Conservation (phyloP, 2,888 invertebrate genomes). For the Odontocolon sp. region DNA sequence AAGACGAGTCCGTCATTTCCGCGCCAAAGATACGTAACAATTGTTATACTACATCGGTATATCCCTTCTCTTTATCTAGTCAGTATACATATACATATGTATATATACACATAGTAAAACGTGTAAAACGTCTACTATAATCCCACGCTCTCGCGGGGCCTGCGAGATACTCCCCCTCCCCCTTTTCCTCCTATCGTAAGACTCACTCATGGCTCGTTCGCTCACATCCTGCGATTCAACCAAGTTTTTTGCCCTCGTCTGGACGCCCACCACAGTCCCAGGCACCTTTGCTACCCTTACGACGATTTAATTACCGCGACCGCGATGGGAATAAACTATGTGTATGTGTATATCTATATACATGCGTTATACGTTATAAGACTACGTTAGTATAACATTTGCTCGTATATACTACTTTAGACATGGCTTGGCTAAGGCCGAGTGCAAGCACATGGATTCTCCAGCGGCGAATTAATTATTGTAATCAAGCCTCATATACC, state of each 20-base stretch:
- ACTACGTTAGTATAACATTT: not conserved
- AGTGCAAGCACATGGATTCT: constrained; percentile 45
- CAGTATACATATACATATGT: not conserved
- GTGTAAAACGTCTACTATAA: no score
- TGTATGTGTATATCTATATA: constrained; percentile 3
- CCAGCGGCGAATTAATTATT: constrained; percentile 60
- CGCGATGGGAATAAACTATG: constrained; percentile 49
- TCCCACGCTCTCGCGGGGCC: constrained; percentile 38
- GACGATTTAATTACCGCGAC: constrained; percentile 57
- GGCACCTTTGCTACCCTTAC: constrained; percentile 41
- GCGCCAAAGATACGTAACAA: constrained; percentile 34
- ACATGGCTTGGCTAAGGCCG: constrained; percentile 24
- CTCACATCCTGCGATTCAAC: constrained; percentile 80
- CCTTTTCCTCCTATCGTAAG: constrained; percentile 14
- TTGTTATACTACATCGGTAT: constrained; percentile 24
- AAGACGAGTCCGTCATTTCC: not conserved
- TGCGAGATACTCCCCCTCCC: constrained; percentile 15
- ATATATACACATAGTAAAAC: no score
- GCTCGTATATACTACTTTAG: not conserved
- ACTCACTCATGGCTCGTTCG: constrained; percentile 62
- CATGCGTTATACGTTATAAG: not conserved
- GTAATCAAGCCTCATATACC: no score
- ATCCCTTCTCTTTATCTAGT: no score
- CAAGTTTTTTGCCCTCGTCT: constrained; percentile 67
- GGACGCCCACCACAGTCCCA: constrained; percentile 46